These are phyloP conservation scores for Lepetodrilus schrolli DNA, from an alignment of 2,888 invertebrate genomes.

Conservation along the genomic window DNA sequence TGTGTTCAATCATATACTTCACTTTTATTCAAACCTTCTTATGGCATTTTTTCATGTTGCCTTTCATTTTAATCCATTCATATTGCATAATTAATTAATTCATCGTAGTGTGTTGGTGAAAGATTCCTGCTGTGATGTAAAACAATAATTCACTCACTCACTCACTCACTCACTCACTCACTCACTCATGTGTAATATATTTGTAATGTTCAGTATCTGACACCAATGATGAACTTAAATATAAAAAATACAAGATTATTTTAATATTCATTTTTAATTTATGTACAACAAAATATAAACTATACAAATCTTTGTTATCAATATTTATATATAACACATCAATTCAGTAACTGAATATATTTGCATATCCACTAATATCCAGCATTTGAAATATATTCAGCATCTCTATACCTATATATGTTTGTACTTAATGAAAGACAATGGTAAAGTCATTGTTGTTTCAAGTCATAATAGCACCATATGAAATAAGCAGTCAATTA, in stretches of 20 bases:
- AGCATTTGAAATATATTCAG: not conserved
- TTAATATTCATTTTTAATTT: not conserved
- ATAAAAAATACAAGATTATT: not conserved
- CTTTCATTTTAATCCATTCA: too few relatives aligned
- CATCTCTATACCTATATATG: not conserved
- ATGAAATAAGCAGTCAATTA: not conserved
- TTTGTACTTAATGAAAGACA: not conserved
- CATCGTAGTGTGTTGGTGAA: too few relatives aligned
- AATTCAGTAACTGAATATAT: not conserved
- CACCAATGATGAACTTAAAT: too few relatives aligned
- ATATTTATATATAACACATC: not conserved
- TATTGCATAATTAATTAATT: too few relatives aligned
- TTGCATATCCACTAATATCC: not conserved
- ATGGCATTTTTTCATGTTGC: too few relatives aligned
- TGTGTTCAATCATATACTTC: too few relatives aligned
- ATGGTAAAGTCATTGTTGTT: not conserved
- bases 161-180: too few relatives aligned
- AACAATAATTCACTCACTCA: too few relatives aligned
- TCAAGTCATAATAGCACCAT: conserved; percentile 18
- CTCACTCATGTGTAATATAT: too few relatives aligned
- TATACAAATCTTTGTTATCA: not conserved
- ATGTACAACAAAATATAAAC: conserved; percentile 22
- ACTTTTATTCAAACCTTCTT: too few relatives aligned
- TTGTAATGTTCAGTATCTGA: too few relatives aligned
- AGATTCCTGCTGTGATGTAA: too few relatives aligned